These are phyloP conservation scores for Lucinisca nassula DNA, from an alignment of 2,888 invertebrate genomes.

Conservation along the genomic window DNA sequence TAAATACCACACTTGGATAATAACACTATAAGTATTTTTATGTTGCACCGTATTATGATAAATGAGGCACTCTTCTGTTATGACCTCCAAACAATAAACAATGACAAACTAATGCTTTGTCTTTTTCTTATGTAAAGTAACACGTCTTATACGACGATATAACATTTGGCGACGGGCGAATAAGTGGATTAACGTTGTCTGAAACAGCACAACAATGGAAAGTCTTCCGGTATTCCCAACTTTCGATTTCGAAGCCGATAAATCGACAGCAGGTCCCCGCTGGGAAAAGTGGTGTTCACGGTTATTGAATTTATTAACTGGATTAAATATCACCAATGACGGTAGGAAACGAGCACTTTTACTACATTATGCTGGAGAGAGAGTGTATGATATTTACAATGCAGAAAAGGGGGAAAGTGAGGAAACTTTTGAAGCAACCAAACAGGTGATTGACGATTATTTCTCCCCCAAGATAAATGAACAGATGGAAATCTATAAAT, in stretches of 20 bases:
- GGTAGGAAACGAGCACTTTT: slow-evolving; percentile 55
- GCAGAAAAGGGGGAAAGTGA: slow-evolving; percentile 43
- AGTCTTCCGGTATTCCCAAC: slow-evolving; percentile 42
- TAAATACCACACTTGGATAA: no score
- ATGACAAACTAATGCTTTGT: no score
- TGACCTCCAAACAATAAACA: no score
- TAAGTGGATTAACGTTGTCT: background rate
- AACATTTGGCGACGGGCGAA: slow-evolving; percentile 43
- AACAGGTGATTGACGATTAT: slow-evolving; percentile 45
- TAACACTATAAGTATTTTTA: no score
- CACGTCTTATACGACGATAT: background rate
- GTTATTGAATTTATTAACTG: slow-evolving; percentile 45
- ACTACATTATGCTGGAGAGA: slow-evolving; percentile 62
- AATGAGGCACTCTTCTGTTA: no score
- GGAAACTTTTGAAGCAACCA: slow-evolving; percentile 37
- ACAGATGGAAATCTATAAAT: slow-evolving; percentile 67
- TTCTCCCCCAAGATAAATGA: slow-evolving; percentile 60
- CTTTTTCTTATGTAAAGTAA: no score
- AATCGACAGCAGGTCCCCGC: slow-evolving; percentile 43
- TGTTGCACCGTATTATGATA: no score
- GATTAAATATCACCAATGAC: slow-evolving; percentile 41
- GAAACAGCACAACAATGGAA: background rate
- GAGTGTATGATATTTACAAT: slow-evolving; percentile 61
- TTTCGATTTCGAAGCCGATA: slow-evolving; percentile 51
- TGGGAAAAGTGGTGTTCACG: slow-evolving; percentile 54